These are phyloP conservation scores for Oreortyx pictus DNA, from an alignment of 2,797 vertebrate genomes.

Conservation along the genomic window DNA sequence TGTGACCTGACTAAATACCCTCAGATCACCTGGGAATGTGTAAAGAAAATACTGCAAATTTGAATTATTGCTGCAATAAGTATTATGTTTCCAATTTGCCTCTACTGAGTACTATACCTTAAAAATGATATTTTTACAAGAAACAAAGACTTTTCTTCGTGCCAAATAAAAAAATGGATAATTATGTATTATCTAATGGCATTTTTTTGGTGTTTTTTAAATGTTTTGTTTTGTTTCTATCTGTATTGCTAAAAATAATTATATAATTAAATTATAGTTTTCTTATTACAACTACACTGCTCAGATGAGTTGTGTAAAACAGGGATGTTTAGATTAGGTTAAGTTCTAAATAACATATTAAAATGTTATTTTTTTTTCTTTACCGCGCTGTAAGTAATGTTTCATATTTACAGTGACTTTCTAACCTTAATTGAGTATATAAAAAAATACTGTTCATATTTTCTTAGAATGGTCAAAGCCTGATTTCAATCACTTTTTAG, in stretches of 20 bases:
- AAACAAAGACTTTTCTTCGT: background rate
- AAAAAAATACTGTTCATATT: background rate
- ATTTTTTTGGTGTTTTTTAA: too few relatives aligned
- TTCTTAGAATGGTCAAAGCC: background rate
- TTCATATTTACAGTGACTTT: background rate
- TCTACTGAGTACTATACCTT: background rate
- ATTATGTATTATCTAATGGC: too few relatives aligned
- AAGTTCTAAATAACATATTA: background rate
- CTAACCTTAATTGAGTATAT: rapidly evolving
- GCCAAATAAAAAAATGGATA: background rate
- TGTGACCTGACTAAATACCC: constrained; percentile 76
- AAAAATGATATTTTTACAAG: background rate
- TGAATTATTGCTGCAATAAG: constrained; percentile 44
- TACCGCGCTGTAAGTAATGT: background rate
- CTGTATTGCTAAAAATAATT: background rate
- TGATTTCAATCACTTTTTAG: background rate
- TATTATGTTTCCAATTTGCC: background rate
- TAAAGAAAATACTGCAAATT: constrained; percentile 53
- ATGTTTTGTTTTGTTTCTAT: background rate
- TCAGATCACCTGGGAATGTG: constrained; percentile 73
- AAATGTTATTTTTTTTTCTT: background rate
- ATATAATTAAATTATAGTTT: background rate
- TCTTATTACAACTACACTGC: background rate
- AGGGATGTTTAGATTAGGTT: background rate
- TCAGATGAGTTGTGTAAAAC: background rate